A percentile compares a stretch with the other conserved stretches of the same genome.
Conservation (phyloP, 2,797 vertebrate genomes). For the Gadopsis bispinosus region DNA sequence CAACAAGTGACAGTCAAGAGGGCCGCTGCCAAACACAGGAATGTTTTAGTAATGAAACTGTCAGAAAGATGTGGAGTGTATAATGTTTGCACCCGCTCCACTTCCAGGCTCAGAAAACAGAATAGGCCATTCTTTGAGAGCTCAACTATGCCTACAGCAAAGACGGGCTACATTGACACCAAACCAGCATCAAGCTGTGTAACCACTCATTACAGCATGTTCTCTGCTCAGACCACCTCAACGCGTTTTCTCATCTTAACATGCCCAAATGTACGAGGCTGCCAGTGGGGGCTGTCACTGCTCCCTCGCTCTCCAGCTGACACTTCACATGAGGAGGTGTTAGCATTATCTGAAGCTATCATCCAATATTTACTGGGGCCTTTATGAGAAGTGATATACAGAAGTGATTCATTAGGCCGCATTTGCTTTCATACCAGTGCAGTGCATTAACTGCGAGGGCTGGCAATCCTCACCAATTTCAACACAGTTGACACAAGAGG, state of each 20-base stretch:
- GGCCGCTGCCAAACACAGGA: constrained; percentile 52
- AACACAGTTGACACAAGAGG: constrained; percentile 62
- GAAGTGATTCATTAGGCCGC: constrained; percentile 71
- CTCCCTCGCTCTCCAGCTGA: constrained; percentile 51
- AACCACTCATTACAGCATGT: constrained; percentile 51
- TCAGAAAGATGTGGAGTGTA: constrained; percentile 66
- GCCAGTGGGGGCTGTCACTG: constrained; percentile 50
- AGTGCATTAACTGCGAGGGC: constrained; percentile 54
- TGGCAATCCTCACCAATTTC: constrained; percentile 55
- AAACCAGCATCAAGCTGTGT: constrained; percentile 40
- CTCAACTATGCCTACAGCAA: constrained; percentile 46
- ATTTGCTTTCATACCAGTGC: constrained; percentile 63
- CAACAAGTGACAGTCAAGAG: constrained; percentile 55
- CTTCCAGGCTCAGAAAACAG: constrained; percentile 27
- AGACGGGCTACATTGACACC: constrained; percentile 40
- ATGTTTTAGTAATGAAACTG: constrained; percentile 68
- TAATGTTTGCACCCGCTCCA: constrained; percentile 53
- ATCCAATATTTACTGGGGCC: constrained; percentile 59
- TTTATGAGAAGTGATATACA: constrained; percentile 43
- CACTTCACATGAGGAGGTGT: constrained; percentile 58
- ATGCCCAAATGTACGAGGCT: constrained; percentile 27
- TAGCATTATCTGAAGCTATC: constrained; percentile 57
- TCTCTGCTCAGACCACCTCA: constrained; percentile 35
- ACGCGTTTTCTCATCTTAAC: constrained; percentile 50
- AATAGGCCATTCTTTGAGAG: constrained; percentile 35